These are phyloP conservation scores for Druon quercuslanigerum DNA, from an alignment of 1,140 invertebrate genomes.

Conservation along the genomic window DNA sequence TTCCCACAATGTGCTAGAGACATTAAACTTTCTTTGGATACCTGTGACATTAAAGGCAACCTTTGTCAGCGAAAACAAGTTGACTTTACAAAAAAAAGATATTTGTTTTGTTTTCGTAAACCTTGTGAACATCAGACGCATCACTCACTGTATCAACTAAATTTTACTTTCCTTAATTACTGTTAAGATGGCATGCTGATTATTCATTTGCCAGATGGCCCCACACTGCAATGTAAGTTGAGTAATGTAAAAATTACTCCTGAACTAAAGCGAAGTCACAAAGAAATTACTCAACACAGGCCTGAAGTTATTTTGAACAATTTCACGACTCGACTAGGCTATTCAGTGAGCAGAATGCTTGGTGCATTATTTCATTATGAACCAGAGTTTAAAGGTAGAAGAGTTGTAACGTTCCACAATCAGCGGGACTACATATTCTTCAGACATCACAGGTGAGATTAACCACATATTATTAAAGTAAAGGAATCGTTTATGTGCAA, in stretches of 20 bases:
- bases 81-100: too few relatives aligned
- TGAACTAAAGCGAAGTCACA: slow-evolving; percentile 85
- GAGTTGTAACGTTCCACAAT: slow-evolving; percentile 98
- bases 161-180: slow-evolving; percentile 34
- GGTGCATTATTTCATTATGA: slow-evolving; percentile 98
- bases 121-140: too few relatives aligned
- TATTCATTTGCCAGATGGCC: slow-evolving; percentile 95
- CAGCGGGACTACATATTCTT: slow-evolving; percentile 99
- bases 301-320: slow-evolving; percentile 98
- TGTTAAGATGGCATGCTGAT: slow-evolving; percentile 88
- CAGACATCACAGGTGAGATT: slow-evolving; percentile 92
- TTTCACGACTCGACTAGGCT: slow-evolving; percentile 95
- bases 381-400: slow-evolving; percentile 93
- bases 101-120: too few relatives aligned
- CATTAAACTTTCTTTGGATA: too few relatives aligned
- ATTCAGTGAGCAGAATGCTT: slow-evolving; percentile 93
- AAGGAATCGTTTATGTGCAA: neutral
- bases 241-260: slow-evolving; percentile 90
- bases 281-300: slow-evolving; percentile 87
- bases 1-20: too few relatives aligned
- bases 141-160: slow-evolving; percentile 12
- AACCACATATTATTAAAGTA: neutral
- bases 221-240: slow-evolving; percentile 91
- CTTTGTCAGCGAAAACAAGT: too few relatives aligned
- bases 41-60: too few relatives aligned